These are phyloP conservation scores for Cryptoprocta ferox DNA, from an alignment of 2,797 vertebrate genomes.

Conservation along the genomic window DNA sequence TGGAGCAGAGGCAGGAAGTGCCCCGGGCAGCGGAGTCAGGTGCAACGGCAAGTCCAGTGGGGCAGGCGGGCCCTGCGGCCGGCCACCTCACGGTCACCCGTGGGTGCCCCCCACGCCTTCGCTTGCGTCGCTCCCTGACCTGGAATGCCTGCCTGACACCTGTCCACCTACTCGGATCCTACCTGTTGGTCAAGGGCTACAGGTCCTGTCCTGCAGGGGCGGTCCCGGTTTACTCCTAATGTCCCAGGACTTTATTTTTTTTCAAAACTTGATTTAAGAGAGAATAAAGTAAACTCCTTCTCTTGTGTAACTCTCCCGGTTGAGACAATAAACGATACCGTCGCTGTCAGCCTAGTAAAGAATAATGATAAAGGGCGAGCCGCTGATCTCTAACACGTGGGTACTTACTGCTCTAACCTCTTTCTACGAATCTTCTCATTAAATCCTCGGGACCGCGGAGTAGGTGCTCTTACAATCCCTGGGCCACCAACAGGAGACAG, in stretches of 20 bases:
- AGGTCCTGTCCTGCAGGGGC: background rate
- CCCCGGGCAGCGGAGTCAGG: accelerated
- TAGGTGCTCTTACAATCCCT: background rate
- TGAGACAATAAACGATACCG: background rate
- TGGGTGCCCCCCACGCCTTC: background rate
- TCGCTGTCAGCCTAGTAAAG: background rate
- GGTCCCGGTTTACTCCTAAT: background rate
- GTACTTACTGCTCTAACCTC: background rate
- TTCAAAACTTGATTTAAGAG: background rate
- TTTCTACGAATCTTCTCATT: background rate
- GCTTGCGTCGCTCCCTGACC: background rate
- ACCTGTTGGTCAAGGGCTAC: too few relatives aligned
- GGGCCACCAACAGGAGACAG: accelerated
- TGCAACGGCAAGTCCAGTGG: accelerated
- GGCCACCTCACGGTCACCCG: background rate
- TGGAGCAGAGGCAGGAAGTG: accelerated
- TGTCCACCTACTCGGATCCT: background rate
- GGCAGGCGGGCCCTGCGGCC: too few relatives aligned
- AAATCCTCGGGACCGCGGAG: background rate
- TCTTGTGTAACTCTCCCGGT: background rate
- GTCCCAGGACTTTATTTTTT: too few relatives aligned
- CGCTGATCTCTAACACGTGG: background rate
- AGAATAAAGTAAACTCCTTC: background rate
- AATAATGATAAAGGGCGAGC: background rate
- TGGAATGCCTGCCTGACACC: background rate